Base-by-base conservation (phyloP, 1,140 invertebrate species). In the Lucilia cuprina region DNA sequence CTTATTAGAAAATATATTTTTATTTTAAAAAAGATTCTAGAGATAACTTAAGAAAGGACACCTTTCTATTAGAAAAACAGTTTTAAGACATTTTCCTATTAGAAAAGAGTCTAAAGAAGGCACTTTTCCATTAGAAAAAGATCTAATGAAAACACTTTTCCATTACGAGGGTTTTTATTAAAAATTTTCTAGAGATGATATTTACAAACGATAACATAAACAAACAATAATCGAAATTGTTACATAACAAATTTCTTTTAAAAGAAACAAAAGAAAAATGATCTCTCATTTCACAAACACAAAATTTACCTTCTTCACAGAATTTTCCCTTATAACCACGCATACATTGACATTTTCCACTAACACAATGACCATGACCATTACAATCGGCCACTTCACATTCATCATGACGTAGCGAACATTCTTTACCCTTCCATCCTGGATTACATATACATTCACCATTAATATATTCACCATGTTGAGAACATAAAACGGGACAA, bases 401-500 rank as follows among this genome's bases (percentile, higher is more conserved):
- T 92, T 98, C 97, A 87, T 98, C 96, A 89, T 97, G 96, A n/a
- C 96, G 93, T 75, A 99, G 91, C 30, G 96, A 97, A 91, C 99
- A 99, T 89, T 97, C 97, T 91, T 96, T 96, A 78, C 98, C 98
- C 92, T 99, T 99, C 96, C 97, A 99, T 14, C 98, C 98, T 1
- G 97, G 96, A 92, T 98, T 98, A 89, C 99, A 99, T 87, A 97
- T 95, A 91, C 98, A 99, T 90, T 97, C 95, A 74, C 98, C 98
- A 87, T 98, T 98, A 83, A 97, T 95, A 91, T 99, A 99, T 90
- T 99, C 96, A 35, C 98, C 99, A 85, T 98, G 95, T 90, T 98
- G 97, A 86, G 95, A 98, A 92, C 98, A 99, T 4, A 99, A 92
- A 5, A 98, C 96, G 9, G 98, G 98, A 90, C 98, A 99, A 17